Percentiles rank a stretch among this genome's conserved stretches.
Evolutionary conservation across 37 sponge, comb jelly and placozoan genomes (phyloP).

Genomic region (Lycopodina hypogea): DNA sequence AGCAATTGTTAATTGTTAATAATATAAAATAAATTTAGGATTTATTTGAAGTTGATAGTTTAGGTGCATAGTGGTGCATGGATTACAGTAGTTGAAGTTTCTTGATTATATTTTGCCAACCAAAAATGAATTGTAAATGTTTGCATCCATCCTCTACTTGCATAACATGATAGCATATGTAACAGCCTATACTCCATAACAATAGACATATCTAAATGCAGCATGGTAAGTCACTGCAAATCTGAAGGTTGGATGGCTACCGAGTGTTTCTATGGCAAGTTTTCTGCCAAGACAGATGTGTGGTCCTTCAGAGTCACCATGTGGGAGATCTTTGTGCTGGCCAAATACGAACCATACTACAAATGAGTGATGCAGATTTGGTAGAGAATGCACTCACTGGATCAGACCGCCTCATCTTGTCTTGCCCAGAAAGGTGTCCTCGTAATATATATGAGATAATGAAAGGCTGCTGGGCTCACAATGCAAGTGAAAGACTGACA

Average conservation of each 20-base stretch:
- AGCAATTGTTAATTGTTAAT: no score
- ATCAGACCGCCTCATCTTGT: slow-evolving; percentile 1
- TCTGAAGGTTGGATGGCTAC: slow-evolving; percentile 75
- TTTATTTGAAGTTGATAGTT: no score
- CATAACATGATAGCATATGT: no score
- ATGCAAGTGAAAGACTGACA: slow-evolving; percentile 46
- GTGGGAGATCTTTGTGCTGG: slow-evolving; percentile 64
- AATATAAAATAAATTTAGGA: no score
- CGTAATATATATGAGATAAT: slow-evolving; percentile 52
- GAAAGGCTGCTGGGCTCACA: slow-evolving; percentile 51
- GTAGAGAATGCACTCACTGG: slow-evolving; percentile 43
- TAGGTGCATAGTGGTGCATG: no score
- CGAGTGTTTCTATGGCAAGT: slow-evolving; percentile 52
- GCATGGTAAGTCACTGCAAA: no score
- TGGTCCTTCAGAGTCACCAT: slow-evolving; percentile 68
- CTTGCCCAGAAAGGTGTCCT: slow-evolving; percentile 43
- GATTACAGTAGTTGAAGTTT: no score
- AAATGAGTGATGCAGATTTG: slow-evolving; percentile 53
- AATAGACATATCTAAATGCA: no score
- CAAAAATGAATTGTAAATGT: no score
- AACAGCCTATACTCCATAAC: no score
- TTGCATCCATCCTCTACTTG: no score
- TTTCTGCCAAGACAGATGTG: slow-evolving; percentile 63
- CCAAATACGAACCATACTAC: slow-evolving; percentile 43
- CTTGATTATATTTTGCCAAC: no score